Conservation (phyloP, 2,888 invertebrate genomes). For the Drepana falcataria region DNA sequence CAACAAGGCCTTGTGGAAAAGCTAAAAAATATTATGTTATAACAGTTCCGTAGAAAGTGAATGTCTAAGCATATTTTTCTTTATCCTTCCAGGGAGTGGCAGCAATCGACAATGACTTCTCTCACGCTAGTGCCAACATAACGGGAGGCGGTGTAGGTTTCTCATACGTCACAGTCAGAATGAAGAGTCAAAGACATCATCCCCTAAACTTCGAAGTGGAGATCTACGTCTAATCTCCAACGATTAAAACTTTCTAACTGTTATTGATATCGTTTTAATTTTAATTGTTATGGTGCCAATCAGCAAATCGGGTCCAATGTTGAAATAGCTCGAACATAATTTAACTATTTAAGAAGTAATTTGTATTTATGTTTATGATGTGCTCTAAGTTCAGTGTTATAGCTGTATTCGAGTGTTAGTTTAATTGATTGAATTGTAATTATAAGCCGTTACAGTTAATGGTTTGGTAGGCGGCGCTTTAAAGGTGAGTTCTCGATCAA, state of each 20-base stretch:
- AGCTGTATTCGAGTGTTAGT: background rate
- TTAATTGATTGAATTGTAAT: background rate
- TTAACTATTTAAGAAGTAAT: background rate
- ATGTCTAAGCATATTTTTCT: background rate
- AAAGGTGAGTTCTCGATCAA: background rate
- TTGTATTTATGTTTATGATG: background rate
- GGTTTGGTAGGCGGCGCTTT: background rate
- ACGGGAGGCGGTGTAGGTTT: constrained; percentile 65
- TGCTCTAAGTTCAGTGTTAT: background rate
- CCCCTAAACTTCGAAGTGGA: constrained; percentile 71
- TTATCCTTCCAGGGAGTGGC: constrained; percentile 57
- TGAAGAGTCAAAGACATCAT: constrained; percentile 71
- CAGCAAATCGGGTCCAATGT: background rate
- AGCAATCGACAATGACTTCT: constrained; percentile 68
- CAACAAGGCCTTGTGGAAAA: too few species aligned
- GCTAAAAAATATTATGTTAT: too few species aligned
- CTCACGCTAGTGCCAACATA: constrained; percentile 67
- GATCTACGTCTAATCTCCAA: constrained; percentile 51
- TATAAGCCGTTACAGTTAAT: background rate
- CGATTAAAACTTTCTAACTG: background rate
- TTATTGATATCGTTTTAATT: constrained; percentile 1
- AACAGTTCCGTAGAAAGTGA: background rate
- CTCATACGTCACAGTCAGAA: constrained; percentile 58
- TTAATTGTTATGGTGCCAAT: background rate
- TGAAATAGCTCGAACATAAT: background rate